A percentile compares a stretch with the other conserved stretches of the same genome.
These are phyloP conservation scores for Elegia similella DNA, from an alignment of 2,888 invertebrate genomes.

Conservation along the genomic window DNA sequence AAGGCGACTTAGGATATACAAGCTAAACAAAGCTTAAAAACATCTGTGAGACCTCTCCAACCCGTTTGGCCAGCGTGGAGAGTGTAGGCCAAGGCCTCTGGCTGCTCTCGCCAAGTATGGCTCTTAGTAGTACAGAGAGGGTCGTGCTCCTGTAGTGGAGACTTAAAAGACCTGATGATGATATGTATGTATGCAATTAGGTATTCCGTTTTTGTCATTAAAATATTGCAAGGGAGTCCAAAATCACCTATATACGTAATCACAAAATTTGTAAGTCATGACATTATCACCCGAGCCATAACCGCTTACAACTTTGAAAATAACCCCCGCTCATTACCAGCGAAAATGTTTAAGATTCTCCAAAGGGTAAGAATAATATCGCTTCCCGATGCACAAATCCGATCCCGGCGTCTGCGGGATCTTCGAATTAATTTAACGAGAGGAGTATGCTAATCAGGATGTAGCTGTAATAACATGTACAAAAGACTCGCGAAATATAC, in stretches of 20 bases:
- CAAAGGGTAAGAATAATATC: conserved; percentile 14
- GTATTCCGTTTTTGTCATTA: too few relatives aligned
- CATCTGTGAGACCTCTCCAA: too few relatives aligned
- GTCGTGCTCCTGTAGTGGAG: too few relatives aligned
- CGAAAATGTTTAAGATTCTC: conserved; percentile 7
- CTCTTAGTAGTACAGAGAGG: too few relatives aligned
- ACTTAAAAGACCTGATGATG: too few relatives aligned
- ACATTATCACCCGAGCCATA: conserved; percentile 1
- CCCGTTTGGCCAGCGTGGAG: too few relatives aligned
- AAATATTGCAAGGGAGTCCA: too few relatives aligned
- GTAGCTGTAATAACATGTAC: conserved; percentile 82
- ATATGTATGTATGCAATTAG: too few relatives aligned
- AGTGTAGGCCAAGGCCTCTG: too few relatives aligned
- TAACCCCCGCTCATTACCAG: conserved; percentile 2
- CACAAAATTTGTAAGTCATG: conserved; percentile 66
- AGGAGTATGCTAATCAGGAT: conserved; percentile 81
- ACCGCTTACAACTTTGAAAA: conserved; percentile 2
- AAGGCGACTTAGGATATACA: too few relatives aligned
- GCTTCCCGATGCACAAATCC: conserved; percentile 64
- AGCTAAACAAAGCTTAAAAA: too few relatives aligned
- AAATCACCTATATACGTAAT: not conserved
- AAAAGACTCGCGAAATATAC: conserved; percentile 72
- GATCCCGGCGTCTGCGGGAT: conserved; percentile 77
- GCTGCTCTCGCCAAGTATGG: too few relatives aligned
- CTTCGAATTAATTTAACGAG: conserved; percentile 83